Evolutionary conservation across 2,113 vertebrate species (phyloP).

Genomic region (Smithornis capensis): DNA sequence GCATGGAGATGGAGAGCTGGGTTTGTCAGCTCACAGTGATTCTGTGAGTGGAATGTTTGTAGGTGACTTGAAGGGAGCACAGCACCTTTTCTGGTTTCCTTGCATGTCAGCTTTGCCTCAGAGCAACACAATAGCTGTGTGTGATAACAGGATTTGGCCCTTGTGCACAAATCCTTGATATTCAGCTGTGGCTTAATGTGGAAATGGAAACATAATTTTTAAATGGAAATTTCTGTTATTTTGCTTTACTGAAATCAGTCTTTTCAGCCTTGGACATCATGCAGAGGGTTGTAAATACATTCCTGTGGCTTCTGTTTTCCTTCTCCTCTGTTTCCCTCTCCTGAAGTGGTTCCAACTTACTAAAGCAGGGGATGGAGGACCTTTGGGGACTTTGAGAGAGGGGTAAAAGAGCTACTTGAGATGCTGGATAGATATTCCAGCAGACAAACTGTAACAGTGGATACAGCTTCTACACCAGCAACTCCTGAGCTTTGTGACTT

Average conservation of each 20-base stretch:
- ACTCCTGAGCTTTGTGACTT: not conserved
- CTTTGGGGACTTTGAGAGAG: not conserved
- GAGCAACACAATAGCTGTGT: not conserved
- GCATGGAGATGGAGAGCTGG: not conserved
- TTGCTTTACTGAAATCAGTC: not conserved
- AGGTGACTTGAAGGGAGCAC: not conserved
- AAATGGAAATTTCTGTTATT: not conserved
- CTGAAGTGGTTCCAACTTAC: not conserved
- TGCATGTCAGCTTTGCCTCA: not conserved
- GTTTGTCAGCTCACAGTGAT: not conserved
- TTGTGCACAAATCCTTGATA: not conserved
- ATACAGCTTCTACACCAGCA: not conserved
- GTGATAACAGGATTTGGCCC: not conserved
- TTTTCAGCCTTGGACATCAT: not conserved
- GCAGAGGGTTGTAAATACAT: not conserved
- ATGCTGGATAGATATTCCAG: not conserved
- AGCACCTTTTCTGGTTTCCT: not conserved
- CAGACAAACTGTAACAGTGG: not conserved
- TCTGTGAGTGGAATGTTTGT: not conserved
- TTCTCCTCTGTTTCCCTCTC: not conserved
- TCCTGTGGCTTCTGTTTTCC: not conserved
- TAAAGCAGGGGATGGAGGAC: not conserved
- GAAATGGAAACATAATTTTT: not conserved
- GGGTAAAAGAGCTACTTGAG: not conserved
- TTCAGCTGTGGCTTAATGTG: not conserved